These are phyloP conservation scores for Lagothrix lagotricha DNA, from an alignment of 2,797 vertebrate genomes.

Conservation along the genomic window DNA sequence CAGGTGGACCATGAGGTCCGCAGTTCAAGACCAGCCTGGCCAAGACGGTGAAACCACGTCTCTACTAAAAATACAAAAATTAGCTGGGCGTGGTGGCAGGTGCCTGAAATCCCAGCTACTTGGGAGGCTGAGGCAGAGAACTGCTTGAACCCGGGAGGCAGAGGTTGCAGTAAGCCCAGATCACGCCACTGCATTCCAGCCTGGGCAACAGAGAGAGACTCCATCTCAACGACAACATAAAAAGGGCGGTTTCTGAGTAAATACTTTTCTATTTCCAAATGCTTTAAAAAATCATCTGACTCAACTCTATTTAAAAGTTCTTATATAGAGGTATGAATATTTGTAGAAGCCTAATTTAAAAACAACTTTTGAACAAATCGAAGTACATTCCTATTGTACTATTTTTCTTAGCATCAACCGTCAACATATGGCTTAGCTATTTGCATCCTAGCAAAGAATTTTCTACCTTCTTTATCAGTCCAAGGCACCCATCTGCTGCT, in stretches of 20 bases:
- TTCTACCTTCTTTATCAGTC: conserved; percentile 40
- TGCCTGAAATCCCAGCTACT: too few relatives aligned
- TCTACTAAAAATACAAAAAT: too few relatives aligned
- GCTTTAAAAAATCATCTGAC: conserved; percentile 17
- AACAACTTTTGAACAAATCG: conserved; percentile 33
- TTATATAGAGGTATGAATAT: conserved; percentile 29
- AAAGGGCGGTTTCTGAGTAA: background rate
- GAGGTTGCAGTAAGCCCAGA: too few relatives aligned
- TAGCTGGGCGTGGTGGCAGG: too few relatives aligned
- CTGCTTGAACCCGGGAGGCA: too few relatives aligned
- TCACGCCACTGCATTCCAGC: too few relatives aligned
- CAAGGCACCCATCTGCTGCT: conserved; percentile 9
- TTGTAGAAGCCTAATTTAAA: conserved; percentile 15
- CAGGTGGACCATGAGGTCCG: too few relatives aligned
- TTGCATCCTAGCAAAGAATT: conserved; percentile 40
- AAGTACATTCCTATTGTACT: background rate
- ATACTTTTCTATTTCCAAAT: conserved; percentile 20
- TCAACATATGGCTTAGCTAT: conserved; percentile 42
- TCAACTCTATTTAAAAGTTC: conserved; percentile 24
- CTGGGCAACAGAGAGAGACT: too few relatives aligned
- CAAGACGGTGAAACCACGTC: too few relatives aligned
- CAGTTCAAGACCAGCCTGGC: too few relatives aligned
- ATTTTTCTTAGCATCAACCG: conserved; percentile 49
- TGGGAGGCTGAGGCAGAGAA: too few relatives aligned
- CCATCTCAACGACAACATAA: background rate